Conservation (phyloP, 2,113 vertebrate genomes). For the Lanius ludovicianus region DNA sequence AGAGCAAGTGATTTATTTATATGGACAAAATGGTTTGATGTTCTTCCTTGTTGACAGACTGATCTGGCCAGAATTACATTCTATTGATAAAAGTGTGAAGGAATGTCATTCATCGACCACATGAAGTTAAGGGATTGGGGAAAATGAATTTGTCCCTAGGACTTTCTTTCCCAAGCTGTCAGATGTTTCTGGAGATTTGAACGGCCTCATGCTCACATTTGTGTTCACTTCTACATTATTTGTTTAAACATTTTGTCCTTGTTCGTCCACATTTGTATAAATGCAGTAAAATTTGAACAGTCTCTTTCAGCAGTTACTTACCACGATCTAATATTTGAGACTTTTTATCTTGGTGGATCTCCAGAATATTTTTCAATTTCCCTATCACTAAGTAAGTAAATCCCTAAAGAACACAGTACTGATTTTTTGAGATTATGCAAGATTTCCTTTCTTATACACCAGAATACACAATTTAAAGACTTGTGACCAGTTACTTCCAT, state of each 20-base stretch:
- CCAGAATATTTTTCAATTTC: neutral
- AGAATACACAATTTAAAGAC: neutral
- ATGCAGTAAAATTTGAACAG: neutral
- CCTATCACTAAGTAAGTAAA: neutral
- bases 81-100: conserved; percentile 75
- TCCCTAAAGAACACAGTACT: neutral
- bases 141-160: conserved; percentile 66
- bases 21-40: conserved; percentile 69
- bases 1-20: conserved; percentile 66
- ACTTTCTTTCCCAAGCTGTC: conserved; percentile 50
- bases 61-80: conserved; percentile 65
- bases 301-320: neutral
- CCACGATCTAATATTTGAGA: neutral
- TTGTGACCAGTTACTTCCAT: neutral
- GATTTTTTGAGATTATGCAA: neutral
- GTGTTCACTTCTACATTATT: conserved; percentile 38
- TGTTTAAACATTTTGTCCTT: conserved; percentile 47
- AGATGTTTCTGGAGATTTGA: conserved; percentile 63
- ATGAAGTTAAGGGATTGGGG: conserved; percentile 60
- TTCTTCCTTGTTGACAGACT: conserved; percentile 67
- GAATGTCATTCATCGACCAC: conserved; percentile 63
- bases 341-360: neutral
- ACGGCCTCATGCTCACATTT: neutral
- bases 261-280: neutral
- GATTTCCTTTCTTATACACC: neutral